These are phyloP conservation scores for Cryptotermes secundus DNA, from an alignment of 1,140 invertebrate species.

Conservation along the genomic window DNA sequence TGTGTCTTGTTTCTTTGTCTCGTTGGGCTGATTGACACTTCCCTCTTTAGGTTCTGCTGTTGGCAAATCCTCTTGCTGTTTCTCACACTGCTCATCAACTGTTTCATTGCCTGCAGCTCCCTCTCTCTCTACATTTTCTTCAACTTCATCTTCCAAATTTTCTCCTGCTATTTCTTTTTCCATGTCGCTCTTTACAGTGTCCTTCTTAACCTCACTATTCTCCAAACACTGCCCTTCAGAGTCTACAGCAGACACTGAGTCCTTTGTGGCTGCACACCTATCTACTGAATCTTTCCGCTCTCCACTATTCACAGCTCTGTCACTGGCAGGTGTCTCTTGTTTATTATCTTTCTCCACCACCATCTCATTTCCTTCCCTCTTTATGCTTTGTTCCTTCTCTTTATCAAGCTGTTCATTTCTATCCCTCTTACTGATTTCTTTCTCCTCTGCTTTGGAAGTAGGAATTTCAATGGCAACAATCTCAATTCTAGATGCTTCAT, in stretches of 20 bases:
- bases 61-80: not conserved
- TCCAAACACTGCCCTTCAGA: not conserved
- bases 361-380: not conserved
- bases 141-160: not conserved
- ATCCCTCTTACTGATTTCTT: slow-evolving; percentile 30
- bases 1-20: slow-evolving; percentile 34
- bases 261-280: not conserved
- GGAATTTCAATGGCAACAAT: not conserved
- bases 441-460: slow-evolving; percentile 11
- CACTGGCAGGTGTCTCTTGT: not conserved
- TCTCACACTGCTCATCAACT: too few species aligned
- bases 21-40: not conserved
- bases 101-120: not conserved
- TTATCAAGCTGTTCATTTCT: slow-evolving; percentile 29
- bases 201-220: not conserved
- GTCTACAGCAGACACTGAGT: not conserved
- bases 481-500: not conserved
- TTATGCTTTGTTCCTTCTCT: not conserved
- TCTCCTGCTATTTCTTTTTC: not conserved
- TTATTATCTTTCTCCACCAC: not conserved
- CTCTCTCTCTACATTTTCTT: not conserved
- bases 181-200: not conserved
- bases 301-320: not conserved
- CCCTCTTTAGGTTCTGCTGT: not conserved
- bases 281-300: not conserved